These are phyloP conservation scores for Anas acuta DNA, from an alignment of 2,797 vertebrate species.

Conservation along the genomic window DNA sequence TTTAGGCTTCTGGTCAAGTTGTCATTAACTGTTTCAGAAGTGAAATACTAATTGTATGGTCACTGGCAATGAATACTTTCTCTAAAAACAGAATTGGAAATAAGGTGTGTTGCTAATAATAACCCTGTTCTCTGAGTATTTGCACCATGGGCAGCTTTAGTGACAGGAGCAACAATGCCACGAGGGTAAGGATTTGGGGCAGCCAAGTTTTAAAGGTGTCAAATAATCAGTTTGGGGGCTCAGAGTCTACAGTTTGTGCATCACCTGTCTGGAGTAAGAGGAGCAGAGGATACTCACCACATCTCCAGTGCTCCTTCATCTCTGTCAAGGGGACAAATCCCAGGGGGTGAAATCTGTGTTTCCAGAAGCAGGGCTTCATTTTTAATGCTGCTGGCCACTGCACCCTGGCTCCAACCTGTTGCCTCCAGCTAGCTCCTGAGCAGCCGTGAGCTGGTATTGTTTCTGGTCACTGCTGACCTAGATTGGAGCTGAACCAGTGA, in stretches of 20 bases:
- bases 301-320: rapidly evolving
- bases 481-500: slow-evolving; percentile 38
- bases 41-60: background rate
- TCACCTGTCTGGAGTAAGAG: background rate
- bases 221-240: background rate
- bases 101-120: background rate
- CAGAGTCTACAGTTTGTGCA: rapidly evolving
- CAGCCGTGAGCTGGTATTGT: background rate
- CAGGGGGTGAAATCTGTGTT: background rate
- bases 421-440: background rate
- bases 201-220: background rate
- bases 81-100: slow-evolving; percentile 3
- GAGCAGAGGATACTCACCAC: background rate
- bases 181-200: background rate
- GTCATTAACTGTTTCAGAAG: background rate
- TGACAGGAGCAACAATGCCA: background rate
- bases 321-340: background rate
- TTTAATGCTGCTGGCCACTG: background rate
- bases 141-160: background rate
- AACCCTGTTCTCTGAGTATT: background rate
- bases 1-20: background rate
- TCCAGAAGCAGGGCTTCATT: background rate
- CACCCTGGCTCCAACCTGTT: background rate
- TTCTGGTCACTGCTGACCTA: slow-evolving; percentile 29
- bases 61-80: background rate